phyloP scores from a whole-genome alignment of 2,888 invertebrate species.

The Drosophila antonietae region DNA sequence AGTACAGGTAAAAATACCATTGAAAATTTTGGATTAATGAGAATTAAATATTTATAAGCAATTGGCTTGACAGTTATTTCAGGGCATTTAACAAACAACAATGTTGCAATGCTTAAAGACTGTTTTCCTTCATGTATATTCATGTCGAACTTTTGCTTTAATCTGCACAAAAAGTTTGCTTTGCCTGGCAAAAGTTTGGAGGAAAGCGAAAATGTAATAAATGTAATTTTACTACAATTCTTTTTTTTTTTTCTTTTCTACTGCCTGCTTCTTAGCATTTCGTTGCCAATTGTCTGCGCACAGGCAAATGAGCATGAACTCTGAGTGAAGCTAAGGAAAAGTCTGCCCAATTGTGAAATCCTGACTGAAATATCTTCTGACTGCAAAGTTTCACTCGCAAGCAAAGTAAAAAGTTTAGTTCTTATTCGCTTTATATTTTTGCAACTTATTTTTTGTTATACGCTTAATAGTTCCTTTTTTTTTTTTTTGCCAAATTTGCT shows the following conservation, averaged over 20 bases:
- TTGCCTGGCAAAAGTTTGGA: constrained; percentile 27
- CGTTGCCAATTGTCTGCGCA: constrained; percentile 59
- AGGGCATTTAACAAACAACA: constrained; percentile 30
- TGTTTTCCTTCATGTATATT: constrained; percentile 6
- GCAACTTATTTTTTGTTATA: constrained; percentile 3
- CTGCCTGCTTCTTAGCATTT: constrained; percentile 18
- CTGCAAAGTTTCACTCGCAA: constrained; percentile 47
- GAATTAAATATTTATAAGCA: constrained; percentile 54
- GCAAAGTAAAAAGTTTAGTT: constrained; percentile 67
- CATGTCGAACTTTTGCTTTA: constrained; percentile 28
- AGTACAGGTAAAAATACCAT: constrained; percentile 29
- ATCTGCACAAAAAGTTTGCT: constrained; percentile 26
- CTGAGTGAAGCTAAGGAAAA: constrained; percentile 17
- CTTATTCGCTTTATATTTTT: constrained; percentile 24
- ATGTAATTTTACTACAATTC: constrained; percentile 60
- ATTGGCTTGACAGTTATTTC: constrained; percentile 22
- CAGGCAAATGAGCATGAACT: constrained; percentile 62
- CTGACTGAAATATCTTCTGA: constrained; percentile 51
- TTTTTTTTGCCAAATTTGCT: not conserved
- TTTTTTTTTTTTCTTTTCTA: constrained; percentile 2
- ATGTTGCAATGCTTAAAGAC: constrained; percentile 24
- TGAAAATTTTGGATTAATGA: constrained; percentile 44
- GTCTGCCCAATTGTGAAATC: constrained; percentile 23
- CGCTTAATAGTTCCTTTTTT: not conserved
- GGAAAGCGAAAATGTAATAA: constrained; percentile 61